Evolutionary conservation across 2,797 vertebrate genomes (phyloP), one percentile per base, ranked within the genome.

Genomic region (Lithobates sylvaticus): DNA sequence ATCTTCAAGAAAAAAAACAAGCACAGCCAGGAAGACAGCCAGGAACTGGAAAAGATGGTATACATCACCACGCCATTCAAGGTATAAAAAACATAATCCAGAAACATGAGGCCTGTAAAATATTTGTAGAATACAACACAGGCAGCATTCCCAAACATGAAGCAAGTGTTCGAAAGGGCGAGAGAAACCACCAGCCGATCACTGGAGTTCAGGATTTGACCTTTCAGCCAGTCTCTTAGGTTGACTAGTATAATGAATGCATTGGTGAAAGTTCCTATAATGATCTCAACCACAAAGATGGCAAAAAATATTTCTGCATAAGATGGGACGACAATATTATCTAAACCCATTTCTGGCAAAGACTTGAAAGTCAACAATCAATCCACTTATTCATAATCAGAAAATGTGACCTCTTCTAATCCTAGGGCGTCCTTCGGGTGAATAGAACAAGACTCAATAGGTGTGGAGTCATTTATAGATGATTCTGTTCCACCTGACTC

Each of bases 1-100:
- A 93, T 92, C 87, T 89, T 93, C 83, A 92, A 73, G 16, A 89
- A 93, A 61, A 91, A 93, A 36, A 91, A 89, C 64, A 79, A 72
- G 9, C 90, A 91, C 76, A 92, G 88, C 86, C 89, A 89, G 5
- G 91, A 91, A 6, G 88, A 89, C 61, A 90, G 81, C 91, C 92
- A 93, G 21, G 91, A 89, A 69, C 88, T 90, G n/a, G 47, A 88
- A 0, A 71, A 84, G 50, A 91, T 88, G 29, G 44, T 23, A 34
- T 84, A 84, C 4, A 54, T 32, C 47, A 84, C 27, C 16, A 61
- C 39, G 7, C 6, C 13, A 23, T 84, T 78, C 12, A 72, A 18
- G 10, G 29, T 47, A 3, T 78, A 58, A 32, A 78, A 84, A 5
- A 78, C 68, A 47, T 64, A 69, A 68, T 84, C 67, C 50, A 44